Evolutionary conservation across 2,797 vertebrate species (phyloP), one percentile per base, ranked within the genome.

Genomic region (Centroberyx gerrardi): DNA sequence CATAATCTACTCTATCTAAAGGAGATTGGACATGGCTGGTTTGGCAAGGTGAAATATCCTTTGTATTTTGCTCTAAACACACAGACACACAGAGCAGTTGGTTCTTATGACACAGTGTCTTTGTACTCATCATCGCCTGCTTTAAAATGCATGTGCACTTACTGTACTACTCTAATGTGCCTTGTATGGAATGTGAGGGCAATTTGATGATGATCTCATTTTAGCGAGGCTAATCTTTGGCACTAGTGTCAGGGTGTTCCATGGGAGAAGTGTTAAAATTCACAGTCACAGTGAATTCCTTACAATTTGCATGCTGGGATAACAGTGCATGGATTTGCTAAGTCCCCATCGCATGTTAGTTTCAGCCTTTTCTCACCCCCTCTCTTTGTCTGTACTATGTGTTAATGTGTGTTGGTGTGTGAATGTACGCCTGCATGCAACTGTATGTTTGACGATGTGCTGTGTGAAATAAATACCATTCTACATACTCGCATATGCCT

Each of bases 11-110:
- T 99, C 60, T 99, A 98, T 95, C 94, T 99, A 80, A 97, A 98
- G 91, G 98, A 99, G 92, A 97, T 99, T 0, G 98, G 98, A 62
- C 96, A 95, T 1, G 97, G 97, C 78, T 99, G 98, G 98, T 99
- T 99, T 1, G 97, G 98, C 81, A 99, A 98, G 96, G 98, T 98
- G 92, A 96, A 94, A 0, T 27, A 14, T 40, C 7, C 1, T 27
- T 72, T 48, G 59, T 5, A 2, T 75, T 44, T 63, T 61, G 7
- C 56, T 40, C n/a, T 40, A 46, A 54, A 52, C 29, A 74, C 15
- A 71, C 8, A 66, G 17, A 51, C 1, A 8, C 31, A 10, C 12
- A 13, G 10, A 13, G 54, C 29, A 56, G 54, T 8, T 56, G 28
- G 54, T 29, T 56, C 14, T 31, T 13, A 56, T 33, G 14, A 56